A percentile compares a stretch with the other conserved stretches of the same genome.
Conservation (phyloP, 1,140 invertebrate genomes). For the Trypoxylus dichotomus region DNA sequence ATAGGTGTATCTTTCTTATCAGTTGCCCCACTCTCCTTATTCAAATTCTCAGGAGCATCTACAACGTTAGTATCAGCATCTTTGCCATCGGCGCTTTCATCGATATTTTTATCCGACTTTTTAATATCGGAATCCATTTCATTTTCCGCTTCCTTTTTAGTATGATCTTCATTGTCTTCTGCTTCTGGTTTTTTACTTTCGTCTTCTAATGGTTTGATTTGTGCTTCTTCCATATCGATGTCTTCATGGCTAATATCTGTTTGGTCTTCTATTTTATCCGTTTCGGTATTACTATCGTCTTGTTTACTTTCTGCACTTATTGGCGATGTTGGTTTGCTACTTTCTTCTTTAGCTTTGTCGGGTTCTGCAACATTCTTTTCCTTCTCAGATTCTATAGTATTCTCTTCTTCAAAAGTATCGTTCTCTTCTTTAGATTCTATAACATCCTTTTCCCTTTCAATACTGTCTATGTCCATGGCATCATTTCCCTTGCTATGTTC, state of each 20-base stretch:
- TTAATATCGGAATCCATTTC: background rate
- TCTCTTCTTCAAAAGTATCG: slow-evolving; percentile 19
- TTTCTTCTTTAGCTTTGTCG: background rate
- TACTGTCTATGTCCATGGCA: too few relatives aligned
- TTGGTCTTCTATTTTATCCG: too few relatives aligned
- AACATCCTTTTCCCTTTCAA: background rate
- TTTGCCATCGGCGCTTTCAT: background rate
- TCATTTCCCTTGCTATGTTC: too few relatives aligned
- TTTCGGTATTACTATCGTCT: too few relatives aligned
- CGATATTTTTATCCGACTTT: slow-evolving; percentile 1
- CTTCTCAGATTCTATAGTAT: background rate
- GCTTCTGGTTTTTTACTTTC: too few relatives aligned
- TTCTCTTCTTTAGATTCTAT: background rate
- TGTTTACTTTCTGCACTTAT: background rate
- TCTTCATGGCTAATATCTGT: background rate
- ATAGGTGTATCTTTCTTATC: background rate
- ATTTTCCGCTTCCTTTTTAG: too few relatives aligned
- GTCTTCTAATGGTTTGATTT: too few relatives aligned
- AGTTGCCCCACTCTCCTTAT: too few relatives aligned
- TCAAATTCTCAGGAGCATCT: too few relatives aligned
- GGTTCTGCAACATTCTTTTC: background rate
- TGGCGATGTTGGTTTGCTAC: too few relatives aligned
- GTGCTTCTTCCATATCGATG: too few relatives aligned
- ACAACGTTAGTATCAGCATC: background rate
- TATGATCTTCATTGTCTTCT: too few relatives aligned